A percentile compares a stretch with the other conserved stretches of the same genome.
phyloP scores from a whole-genome alignment of 2,797 vertebrate genomes.

The Syngnathus acus region DNA sequence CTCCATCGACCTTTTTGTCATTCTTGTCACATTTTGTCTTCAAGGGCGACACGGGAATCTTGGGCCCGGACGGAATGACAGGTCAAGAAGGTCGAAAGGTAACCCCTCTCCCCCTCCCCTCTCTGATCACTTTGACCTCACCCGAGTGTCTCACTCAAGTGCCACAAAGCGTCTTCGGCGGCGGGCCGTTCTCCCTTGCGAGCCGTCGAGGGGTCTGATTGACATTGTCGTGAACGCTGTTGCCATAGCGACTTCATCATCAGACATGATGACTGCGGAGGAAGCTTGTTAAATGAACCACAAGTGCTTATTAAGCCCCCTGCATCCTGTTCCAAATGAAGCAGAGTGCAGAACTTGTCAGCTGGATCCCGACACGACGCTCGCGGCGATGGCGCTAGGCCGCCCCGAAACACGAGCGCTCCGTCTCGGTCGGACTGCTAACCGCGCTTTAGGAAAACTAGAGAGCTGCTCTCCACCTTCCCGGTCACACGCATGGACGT shows the following conservation, averaged over 20 bases:
- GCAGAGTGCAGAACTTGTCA: conserved; percentile 9
- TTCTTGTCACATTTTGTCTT: conserved; percentile 27
- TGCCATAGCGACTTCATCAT: conserved; percentile 38
- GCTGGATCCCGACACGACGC: background rate
- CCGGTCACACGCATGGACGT: conserved; percentile 18
- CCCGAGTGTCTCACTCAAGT: too few relatives aligned
- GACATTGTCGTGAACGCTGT: conserved; percentile 25
- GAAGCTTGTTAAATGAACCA: conserved; percentile 45
- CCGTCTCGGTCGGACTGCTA: background rate
- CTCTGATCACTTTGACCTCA: background rate
- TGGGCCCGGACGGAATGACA: conserved; percentile 77
- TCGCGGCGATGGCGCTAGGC: conserved; percentile 13
- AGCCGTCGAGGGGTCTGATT: conserved; percentile 5
- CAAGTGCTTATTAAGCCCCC: conserved; percentile 19
- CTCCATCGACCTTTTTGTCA: background rate
- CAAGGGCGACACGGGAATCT: conserved; percentile 82
- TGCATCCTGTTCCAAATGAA: conserved; percentile 14
- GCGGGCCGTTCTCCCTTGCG: too few relatives aligned
- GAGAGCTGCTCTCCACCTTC: conserved; percentile 38
- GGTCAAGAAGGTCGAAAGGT: conserved; percentile 87
- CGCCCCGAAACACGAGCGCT: conserved; percentile 36
- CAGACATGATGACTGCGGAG: conserved; percentile 42
- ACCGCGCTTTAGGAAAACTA: conserved; percentile 52
- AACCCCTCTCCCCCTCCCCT: conserved; percentile 21
- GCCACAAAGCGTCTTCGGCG: too few relatives aligned